These are phyloP conservation scores for Miltochrista miniata DNA, from an alignment of 2,888 invertebrate species.

Conservation along the genomic window DNA sequence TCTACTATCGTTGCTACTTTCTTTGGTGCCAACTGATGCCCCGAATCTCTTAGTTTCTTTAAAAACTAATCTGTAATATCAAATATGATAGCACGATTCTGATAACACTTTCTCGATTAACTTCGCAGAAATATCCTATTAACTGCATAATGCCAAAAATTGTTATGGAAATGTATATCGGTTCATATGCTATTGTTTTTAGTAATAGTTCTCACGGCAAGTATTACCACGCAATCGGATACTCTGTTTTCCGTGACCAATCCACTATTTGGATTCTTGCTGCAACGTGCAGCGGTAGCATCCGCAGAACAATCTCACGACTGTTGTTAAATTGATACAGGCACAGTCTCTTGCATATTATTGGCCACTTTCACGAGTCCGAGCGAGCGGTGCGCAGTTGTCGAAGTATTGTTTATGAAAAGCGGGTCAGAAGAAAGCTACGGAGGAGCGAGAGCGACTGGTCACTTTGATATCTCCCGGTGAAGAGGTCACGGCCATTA, in stretches of 20 bases:
- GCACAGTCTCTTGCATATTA: conserved; percentile 58
- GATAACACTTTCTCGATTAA: too few relatives aligned
- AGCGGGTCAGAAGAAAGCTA: conserved; percentile 82
- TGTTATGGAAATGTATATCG: conserved; percentile 35
- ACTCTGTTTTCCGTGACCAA: conserved; percentile 48
- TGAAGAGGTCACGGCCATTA: conserved; percentile 78
- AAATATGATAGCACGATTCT: too few relatives aligned
- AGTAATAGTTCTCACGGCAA: conserved; percentile 48
- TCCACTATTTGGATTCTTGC: conserved; percentile 41
- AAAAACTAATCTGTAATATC: too few relatives aligned
- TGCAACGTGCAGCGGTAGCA: conserved; percentile 32
- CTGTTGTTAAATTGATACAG: conserved; percentile 52
- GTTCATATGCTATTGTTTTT: conserved; percentile 29
- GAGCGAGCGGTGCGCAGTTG: conserved; percentile 58
- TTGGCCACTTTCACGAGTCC: conserved; percentile 76
- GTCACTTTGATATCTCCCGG: conserved; percentile 75
- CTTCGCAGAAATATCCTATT: too few relatives aligned
- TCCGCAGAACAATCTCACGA: conserved; percentile 39
- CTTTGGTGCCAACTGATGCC: not conserved
- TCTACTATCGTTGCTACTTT: not conserved
- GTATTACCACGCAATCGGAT: conserved; percentile 44
- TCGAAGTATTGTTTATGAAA: conserved; percentile 81
- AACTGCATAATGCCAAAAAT: conserved; percentile 1
- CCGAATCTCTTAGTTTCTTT: not conserved
- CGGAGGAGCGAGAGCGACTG: conserved; percentile 64